phyloP scores from a whole-genome alignment of 2,797 vertebrate genomes.

The Agapornis canus region DNA sequence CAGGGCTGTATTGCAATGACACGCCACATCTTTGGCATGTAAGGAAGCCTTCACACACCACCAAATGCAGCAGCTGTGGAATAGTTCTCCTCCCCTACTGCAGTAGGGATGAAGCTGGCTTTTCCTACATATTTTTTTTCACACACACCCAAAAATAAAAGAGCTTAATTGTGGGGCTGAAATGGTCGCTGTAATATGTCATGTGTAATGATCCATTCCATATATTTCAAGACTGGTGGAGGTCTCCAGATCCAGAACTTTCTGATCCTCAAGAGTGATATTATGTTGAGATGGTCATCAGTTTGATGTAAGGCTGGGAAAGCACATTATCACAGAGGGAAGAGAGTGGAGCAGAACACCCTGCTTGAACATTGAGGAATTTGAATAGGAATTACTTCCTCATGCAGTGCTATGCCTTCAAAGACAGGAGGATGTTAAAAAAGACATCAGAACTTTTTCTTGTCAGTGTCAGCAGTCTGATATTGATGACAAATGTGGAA shows the following conservation, averaged over 20 bases:
- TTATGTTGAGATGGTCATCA: background rate
- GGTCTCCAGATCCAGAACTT: background rate
- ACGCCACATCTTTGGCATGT: background rate
- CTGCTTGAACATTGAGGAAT: background rate
- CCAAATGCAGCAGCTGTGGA: background rate
- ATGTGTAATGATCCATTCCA: fast-evolving
- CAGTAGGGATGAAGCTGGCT: background rate
- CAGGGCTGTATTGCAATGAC: background rate
- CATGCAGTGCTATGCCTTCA: background rate
- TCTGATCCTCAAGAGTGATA: background rate
- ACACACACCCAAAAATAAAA: background rate
- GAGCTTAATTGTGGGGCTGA: background rate
- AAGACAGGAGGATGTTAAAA: background rate
- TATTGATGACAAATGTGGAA: background rate
- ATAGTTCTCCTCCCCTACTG: background rate
- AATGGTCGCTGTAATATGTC: background rate
- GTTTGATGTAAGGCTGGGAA: background rate
- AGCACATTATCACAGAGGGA: background rate
- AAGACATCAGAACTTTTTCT: background rate
- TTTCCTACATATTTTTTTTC: background rate
- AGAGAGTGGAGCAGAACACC: background rate
- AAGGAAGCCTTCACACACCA: background rate
- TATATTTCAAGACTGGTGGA: background rate
- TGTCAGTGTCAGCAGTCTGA: background rate
- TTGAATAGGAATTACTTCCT: background rate